A percentile compares a stretch with the other conserved stretches of the same genome.
Conservation (phyloP, 2,797 vertebrate genomes). For the Pitangus sulphuratus region DNA sequence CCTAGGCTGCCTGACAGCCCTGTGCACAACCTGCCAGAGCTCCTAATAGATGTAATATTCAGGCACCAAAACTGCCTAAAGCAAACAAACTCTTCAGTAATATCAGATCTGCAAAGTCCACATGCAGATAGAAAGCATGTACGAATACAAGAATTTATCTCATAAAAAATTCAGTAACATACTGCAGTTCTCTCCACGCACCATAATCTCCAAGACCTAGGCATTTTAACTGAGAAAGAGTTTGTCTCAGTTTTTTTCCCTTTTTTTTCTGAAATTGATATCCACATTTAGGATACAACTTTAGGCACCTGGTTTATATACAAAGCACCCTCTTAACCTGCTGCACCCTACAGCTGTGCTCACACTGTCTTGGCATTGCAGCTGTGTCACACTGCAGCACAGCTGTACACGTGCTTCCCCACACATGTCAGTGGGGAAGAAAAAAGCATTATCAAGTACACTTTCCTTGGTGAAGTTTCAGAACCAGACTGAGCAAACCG, state of each 20-base stretch:
- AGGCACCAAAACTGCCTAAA: neutral
- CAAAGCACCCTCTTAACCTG: neutral
- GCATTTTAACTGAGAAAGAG: neutral
- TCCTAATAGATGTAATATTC: neutral
- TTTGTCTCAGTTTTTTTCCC: neutral
- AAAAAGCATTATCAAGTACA: neutral
- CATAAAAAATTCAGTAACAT: neutral
- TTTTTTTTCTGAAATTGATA: neutral
- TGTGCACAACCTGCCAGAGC: neutral
- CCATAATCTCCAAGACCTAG: neutral
- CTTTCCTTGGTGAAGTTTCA: neutral
- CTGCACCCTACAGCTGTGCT: neutral
- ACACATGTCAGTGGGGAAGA: neutral
- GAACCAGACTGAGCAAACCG: neutral
- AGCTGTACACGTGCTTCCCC: neutral
- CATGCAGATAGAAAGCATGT: neutral
- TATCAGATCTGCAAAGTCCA: neutral
- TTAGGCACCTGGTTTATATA: neutral
- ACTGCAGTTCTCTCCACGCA: neutral
- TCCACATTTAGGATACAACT: neutral
- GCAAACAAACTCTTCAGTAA: neutral
- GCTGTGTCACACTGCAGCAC: neutral
- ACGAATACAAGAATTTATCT: neutral
- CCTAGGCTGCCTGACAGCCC: neutral
- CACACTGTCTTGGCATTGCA: neutral